phyloP scores from a whole-genome alignment of 2,797 vertebrate genomes.

The Brachymystax lenok region DNA sequence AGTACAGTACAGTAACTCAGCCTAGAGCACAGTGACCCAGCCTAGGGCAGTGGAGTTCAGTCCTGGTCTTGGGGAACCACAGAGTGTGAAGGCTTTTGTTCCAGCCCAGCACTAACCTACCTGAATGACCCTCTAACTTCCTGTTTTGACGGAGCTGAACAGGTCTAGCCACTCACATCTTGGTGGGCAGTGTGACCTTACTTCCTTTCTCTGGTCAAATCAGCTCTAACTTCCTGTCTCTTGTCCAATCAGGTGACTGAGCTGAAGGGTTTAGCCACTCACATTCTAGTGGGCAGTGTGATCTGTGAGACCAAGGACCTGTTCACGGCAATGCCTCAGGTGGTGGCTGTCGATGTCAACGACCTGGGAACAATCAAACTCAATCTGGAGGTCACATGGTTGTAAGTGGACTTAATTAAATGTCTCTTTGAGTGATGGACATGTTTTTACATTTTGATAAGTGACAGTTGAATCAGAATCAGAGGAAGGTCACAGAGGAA shows the following conservation, averaged over 20 bases:
- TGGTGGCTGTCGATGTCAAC: conserved; percentile 96
- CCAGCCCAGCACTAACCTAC: neutral
- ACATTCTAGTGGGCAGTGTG: conserved; percentile 94
- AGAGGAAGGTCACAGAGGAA: too few species aligned
- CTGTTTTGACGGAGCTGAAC: conserved; percentile 90
- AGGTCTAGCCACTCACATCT: conserved; percentile 92
- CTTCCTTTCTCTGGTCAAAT: neutral
- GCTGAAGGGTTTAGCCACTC: conserved; percentile 94
- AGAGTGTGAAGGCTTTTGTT: neutral
- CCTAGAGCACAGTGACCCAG: too few species aligned
- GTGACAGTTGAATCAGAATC: neutral
- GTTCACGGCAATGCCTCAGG: conserved; percentile 94
- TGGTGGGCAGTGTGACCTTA: conserved; percentile 94
- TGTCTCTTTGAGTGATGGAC: neutral
- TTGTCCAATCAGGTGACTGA: conserved; percentile 85
- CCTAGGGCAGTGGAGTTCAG: too few species aligned
- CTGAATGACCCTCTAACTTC: neutral
- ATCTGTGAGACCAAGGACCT: conserved; percentile 98
- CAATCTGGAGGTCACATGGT: conserved; percentile 97
- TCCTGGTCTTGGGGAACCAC: neutral
- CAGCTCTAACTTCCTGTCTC: neutral
- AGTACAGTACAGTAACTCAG: too few species aligned
- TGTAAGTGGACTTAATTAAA: conserved; percentile 81
- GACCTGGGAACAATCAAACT: conserved; percentile 98
- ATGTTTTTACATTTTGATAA: neutral